Conservation (phyloP, 1,140 invertebrate genomes). For the Apis mellifera region Amel_HAv3.1 CM009943.2:6895001-6895500, state of each 20-base stretch:
- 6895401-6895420: conserved; percentile 69
- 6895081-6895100: conserved; percentile 40
- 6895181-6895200: conserved; percentile 70
- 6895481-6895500: conserved; percentile 64
- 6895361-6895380: conserved; percentile 63
- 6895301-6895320: conserved; percentile 23
- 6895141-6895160: conserved; percentile 68
- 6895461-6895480: conserved; percentile 2
- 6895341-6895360: conserved; percentile 48
- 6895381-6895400: conserved; percentile 71
- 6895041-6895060: neutral
- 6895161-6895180: conserved; percentile 53
- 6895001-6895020: conserved; percentile 46
- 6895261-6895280: conserved; percentile 10
- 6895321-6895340: conserved; percentile 39
- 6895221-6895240: conserved; percentile 47
- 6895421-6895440: conserved; percentile 63
- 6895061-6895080: neutral
- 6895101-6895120: conserved; percentile 69
- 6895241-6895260: conserved; percentile 53
- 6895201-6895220: conserved; percentile 50
- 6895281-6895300: too few relatives aligned
- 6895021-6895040: conserved; percentile 43
- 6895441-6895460: conserved; percentile 11
- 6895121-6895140: conserved; percentile 69